These are phyloP conservation scores for Mustela erminea DNA, from an alignment of 2,797 vertebrate genomes.

Conservation along the genomic window DNA sequence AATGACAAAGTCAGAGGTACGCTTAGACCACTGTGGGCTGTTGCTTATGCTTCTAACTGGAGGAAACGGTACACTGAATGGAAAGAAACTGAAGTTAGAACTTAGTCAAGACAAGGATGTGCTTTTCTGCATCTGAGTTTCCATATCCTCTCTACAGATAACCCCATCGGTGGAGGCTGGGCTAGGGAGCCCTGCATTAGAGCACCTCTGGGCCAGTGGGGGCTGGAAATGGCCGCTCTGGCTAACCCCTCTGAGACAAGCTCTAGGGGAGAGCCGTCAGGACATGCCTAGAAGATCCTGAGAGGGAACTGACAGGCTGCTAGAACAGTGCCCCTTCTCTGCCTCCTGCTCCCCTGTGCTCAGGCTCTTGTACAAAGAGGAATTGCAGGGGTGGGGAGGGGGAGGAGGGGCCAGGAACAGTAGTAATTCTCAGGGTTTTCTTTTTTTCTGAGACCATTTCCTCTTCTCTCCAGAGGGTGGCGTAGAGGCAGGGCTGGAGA, in stretches of 20 bases:
- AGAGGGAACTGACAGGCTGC: not conserved
- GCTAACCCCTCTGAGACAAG: not conserved
- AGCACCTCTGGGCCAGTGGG: not conserved
- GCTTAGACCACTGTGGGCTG: not conserved
- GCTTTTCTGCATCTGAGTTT: not conserved
- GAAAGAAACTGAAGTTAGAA: constrained; percentile 19
- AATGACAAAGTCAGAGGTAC: constrained; percentile 39
- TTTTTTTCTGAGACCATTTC: not conserved
- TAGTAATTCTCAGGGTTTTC: not conserved
- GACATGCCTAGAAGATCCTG: not conserved
- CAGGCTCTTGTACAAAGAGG: not conserved
- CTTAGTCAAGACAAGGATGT: not conserved
- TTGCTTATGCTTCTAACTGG: not conserved
- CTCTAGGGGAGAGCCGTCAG: not conserved
- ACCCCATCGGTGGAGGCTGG: not conserved
- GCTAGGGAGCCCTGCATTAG: constrained; percentile 12
- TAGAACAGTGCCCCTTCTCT: not conserved
- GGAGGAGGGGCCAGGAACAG: not conserved
- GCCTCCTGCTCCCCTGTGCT: not conserved
- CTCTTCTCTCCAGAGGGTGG: constrained; percentile 73
- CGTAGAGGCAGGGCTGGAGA: constrained; percentile 25
- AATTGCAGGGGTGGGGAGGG: not conserved
- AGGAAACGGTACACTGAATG: not conserved
- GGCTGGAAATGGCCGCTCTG: not conserved
- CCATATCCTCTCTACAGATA: not conserved